Base-by-base conservation (phyloP, 1,140 invertebrate genomes). In the Brevipalpus yothersi region DNA sequence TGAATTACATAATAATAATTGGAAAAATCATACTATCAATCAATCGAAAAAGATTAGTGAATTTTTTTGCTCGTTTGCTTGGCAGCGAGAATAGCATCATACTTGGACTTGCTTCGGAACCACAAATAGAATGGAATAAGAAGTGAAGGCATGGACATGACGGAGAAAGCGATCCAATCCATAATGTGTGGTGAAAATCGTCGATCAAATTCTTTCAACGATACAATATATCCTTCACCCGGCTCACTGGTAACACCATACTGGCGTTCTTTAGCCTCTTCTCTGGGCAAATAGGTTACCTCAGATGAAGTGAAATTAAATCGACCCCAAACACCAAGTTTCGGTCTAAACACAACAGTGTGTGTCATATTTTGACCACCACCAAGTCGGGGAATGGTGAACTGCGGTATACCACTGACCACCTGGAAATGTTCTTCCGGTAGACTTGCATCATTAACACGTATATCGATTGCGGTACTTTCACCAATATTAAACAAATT, bases 271-370 rank as follows among this genome's bases (percentile, higher is more conserved):
- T 66, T 64, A 23, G 69, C 64, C 39, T 72, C 70, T 65, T 76
- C 91, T 64, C 79, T 80, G 39, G 81, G 73, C 64, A 80, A 82
- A 72, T 98, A 98, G 21, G 80, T 81, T 53, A 96, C 79, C 72
- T 93, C 83, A 63, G 92, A 92, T 59, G 90, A 82, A 15, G 91
- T 91, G 70, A 98, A 96, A 70, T 98, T 98, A 75, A 92, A 96
- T 47, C 56, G 58, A 19, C 63, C 63, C 47, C 61, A 58, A 68
- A 89, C 88, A 12, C 93, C 93, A 68, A 82, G 83, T 62, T 82
- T 81, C 15, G 94, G 93, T 64, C 83, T 75, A 0, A 97, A 80
- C 41, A 96, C 82, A 56, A 95, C 82, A 11, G 88, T 84, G 72
- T 99, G 93, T 39, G 87, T 83, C 0, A 93, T 83, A 73, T 98